Evolutionary conservation across 2,113 vertebrate species (phyloP).

Genomic region (Microcebus ravelobensis): DNA sequence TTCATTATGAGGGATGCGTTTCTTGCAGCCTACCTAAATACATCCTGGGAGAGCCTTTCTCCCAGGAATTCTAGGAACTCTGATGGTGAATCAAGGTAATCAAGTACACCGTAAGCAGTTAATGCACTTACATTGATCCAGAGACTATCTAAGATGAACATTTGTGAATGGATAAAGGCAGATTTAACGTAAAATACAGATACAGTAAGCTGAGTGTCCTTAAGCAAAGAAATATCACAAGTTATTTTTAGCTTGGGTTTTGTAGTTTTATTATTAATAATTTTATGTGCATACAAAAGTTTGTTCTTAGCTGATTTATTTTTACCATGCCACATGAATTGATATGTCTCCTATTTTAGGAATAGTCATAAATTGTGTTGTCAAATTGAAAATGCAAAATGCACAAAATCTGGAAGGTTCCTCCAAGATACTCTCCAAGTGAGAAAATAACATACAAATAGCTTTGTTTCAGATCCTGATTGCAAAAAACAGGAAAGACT

Average conservation of each 20-base stretch:
- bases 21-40: background rate
- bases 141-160: background rate
- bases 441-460: background rate
- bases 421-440: background rate
- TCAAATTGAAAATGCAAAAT: conserved; percentile 7
- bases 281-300: conserved; percentile 20
- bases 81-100: background rate
- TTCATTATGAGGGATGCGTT: background rate
- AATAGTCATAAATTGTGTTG: background rate
- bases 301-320: background rate
- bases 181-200: background rate
- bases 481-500: background rate
- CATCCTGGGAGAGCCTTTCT: background rate
- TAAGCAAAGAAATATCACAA: background rate
- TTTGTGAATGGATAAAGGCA: background rate
- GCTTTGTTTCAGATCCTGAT: background rate
- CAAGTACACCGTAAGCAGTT: conserved; percentile 11
- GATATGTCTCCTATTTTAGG: background rate
- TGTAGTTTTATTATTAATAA: conserved; percentile 8
- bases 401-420: background rate
- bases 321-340: background rate
- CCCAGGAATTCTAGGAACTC: background rate
- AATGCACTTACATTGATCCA: background rate
- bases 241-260: conserved; percentile 47
- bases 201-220: background rate